Evolutionary conservation across 2,113 vertebrate genomes (phyloP).

Genomic region (Mormyrus iriodes): DNA sequence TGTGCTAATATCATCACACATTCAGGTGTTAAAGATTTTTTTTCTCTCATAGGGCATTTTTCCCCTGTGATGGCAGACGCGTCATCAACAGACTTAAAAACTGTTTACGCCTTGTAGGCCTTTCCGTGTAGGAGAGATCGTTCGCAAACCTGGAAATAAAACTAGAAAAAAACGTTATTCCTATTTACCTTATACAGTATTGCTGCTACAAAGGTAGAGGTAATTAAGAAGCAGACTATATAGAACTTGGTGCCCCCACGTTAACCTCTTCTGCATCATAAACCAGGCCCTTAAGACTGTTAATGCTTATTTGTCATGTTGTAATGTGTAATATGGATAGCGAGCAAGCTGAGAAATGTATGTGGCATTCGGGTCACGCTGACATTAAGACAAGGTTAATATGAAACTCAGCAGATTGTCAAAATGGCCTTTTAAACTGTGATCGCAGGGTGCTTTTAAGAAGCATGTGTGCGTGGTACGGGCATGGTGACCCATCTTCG

Average conservation of each 20-base stretch:
- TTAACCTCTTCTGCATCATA: neutral
- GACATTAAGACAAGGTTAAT: neutral
- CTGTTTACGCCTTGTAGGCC: neutral
- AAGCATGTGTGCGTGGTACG: neutral
- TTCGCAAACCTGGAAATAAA: neutral
- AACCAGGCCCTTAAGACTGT: neutral
- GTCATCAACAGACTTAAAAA: neutral
- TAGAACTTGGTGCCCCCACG: neutral
- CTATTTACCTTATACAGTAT: neutral
- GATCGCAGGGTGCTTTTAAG: neutral
- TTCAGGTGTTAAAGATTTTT: neutral
- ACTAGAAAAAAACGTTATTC: neutral
- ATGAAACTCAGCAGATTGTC: neutral
- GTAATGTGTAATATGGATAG: neutral
- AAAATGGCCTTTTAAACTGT: neutral
- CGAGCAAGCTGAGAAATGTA: neutral
- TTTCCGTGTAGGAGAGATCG: neutral
- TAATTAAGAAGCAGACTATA: neutral
- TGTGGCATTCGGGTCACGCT: neutral
- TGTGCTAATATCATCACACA: neutral
- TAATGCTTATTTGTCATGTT: neutral
- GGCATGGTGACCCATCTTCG: neutral
- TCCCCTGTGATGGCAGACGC: neutral
- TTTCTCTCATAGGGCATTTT: neutral
- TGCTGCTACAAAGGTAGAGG: neutral